Percentiles rank a stretch among this genome's conserved stretches.
Evolutionary conservation across 2,888 invertebrate genomes (phyloP).

Genomic region (Drosophila mimetica): DNA sequence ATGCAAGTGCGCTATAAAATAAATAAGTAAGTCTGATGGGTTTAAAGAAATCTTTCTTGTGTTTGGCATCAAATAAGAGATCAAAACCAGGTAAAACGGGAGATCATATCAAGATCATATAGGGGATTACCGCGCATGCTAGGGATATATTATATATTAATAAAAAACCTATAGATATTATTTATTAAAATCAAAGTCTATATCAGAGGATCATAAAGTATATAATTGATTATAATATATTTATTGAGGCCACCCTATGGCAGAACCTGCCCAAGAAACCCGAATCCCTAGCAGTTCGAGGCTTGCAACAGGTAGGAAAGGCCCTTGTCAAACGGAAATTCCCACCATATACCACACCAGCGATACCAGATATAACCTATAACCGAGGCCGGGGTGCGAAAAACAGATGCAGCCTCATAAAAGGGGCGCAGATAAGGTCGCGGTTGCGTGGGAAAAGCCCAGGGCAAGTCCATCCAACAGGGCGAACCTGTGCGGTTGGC

Average conservation of each 20-base stretch:
- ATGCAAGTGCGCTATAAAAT: constrained; percentile 11
- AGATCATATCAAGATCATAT: not conserved
- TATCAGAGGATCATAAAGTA: not conserved
- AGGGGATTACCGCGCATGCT: not conserved
- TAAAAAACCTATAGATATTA: no score
- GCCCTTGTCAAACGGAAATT: constrained; percentile 64
- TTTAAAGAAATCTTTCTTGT: not conserved
- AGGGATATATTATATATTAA: not conserved
- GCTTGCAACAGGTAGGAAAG: constrained; percentile 22
- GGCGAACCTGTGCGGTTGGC: constrained; percentile 46
- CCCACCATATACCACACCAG: constrained; percentile 57
- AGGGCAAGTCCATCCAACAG: constrained; percentile 34
- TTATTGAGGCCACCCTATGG: not conserved
- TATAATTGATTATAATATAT: not conserved
- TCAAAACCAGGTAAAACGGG: not conserved
- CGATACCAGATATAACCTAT: no score
- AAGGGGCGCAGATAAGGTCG: constrained; percentile 60
- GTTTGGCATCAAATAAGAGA: not conserved
- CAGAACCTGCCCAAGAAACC: not conserved
- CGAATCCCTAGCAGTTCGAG: not conserved
- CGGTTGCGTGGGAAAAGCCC: constrained; percentile 71
- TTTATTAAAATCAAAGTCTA: not conserved
- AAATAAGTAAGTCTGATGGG: not conserved
- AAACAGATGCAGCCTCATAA: constrained; percentile 56
- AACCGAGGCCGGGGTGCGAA: constrained; percentile 1